Evolutionary conservation across 2,888 invertebrate genomes (phyloP), one percentile per base, ranked within the genome.

Genomic region (Drosophila birchii): DNA sequence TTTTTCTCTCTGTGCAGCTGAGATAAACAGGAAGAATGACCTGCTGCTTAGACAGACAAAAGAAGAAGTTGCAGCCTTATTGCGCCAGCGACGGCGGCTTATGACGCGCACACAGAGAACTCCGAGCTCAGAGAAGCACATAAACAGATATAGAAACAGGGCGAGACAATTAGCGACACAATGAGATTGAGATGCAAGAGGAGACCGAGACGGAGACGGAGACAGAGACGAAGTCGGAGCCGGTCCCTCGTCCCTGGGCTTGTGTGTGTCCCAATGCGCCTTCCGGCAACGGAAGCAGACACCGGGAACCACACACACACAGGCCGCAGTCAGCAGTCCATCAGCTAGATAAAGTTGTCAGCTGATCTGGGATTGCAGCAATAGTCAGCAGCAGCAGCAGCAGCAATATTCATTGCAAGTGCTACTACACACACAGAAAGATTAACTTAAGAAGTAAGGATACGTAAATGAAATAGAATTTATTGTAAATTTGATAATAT

Each of bases 21-120:
- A 77, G 75, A 77, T 81, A 89, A 90, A 90, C 86, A 86, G 90
- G 90, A 90, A 90, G 90, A 86, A 89, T 86, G 90, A 86, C 89
- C 86, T 86, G 86, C 86, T 89, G 90, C 81, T 80, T 86, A 78
- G 57, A 51, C 61, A 76, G 69, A 70, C 58, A 86, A 78, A 76
- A 69, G 80, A 70, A 75, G 45, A 55, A 55, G 70, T 64, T 76
- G 62, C 60, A 53, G 63, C 69, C 82, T 76, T 79, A 80, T 76
- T 81, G 81, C 87, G 81, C 86, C 80, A 85, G 76, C 78, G 64
- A 61, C 63, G 59, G 45, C 54, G 38, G 51, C 51, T 51, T 51
- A 51, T 51, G 51, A 51, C 51, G 51, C 51, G 34, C 34, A 51
- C 51, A 51, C 34, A 51, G 51, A 51, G 34, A 51, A 51, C 51